phyloP scores from a whole-genome alignment of 2,113 vertebrate genomes.

The Phrynosoma blainvillii region DNA sequence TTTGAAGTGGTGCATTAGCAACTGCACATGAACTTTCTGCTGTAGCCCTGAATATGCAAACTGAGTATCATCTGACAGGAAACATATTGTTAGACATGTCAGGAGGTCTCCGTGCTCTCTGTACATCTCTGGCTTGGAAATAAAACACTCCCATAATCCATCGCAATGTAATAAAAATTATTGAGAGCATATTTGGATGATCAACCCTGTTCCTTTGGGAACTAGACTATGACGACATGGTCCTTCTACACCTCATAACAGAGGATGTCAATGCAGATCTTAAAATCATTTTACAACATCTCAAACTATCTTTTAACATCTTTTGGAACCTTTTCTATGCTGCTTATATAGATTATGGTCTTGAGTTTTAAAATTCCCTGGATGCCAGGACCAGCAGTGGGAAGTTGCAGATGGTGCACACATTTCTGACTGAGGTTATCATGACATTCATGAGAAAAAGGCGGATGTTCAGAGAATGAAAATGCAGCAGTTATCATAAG shows the following conservation, averaged over 20 bases:
- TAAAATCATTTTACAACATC: constrained; percentile 75
- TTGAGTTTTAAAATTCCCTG: constrained; percentile 79
- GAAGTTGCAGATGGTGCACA: constrained; percentile 77
- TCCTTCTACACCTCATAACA: constrained; percentile 58
- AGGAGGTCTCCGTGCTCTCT: constrained; percentile 31
- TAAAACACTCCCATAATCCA: constrained; percentile 44
- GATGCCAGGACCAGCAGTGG: constrained; percentile 75
- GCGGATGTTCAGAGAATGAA: constrained; percentile 58
- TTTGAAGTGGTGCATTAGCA: constrained; percentile 26
- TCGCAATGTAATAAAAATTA: constrained; percentile 62
- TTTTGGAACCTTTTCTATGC: constrained; percentile 76
- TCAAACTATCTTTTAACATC: constrained; percentile 80
- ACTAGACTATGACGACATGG: constrained; percentile 59
- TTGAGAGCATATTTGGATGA: constrained; percentile 57
- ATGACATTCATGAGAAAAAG: constrained; percentile 66
- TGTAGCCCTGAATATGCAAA: constrained; percentile 20
- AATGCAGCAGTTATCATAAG: constrained; percentile 62
- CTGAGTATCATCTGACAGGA: constrained; percentile 23
- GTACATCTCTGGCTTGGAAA: constrained; percentile 51
- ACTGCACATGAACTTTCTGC: background rate
- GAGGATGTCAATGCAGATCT: constrained; percentile 64
- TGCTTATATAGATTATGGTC: constrained; percentile 74
- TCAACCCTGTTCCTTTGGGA: constrained; percentile 62
- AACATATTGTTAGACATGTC: constrained; percentile 25
- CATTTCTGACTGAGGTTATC: constrained; percentile 69